These are phyloP conservation scores for Stenurella melanura DNA, from an alignment of 2,888 invertebrate species.

Conservation along the genomic window DNA sequence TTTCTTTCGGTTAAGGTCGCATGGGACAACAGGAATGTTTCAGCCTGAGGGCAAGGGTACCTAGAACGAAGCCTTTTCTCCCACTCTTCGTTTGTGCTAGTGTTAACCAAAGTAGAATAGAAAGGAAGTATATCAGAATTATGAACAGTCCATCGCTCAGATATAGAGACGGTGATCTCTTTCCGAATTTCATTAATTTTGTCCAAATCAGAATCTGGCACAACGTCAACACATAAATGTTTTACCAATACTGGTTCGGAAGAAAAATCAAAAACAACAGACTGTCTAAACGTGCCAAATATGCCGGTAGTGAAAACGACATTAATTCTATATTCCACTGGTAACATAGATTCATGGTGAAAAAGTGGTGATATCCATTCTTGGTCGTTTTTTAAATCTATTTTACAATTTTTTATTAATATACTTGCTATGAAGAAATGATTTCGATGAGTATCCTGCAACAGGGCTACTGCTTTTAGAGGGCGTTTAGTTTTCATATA, in stretches of 20 bases:
- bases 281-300: slow-evolving; percentile 87
- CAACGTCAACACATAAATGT: slow-evolving; percentile 85
- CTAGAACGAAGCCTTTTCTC: slow-evolving; percentile 76
- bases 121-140: slow-evolving; percentile 72
- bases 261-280: slow-evolving; percentile 85
- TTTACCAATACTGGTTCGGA: slow-evolving; percentile 79
- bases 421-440: slow-evolving; percentile 79
- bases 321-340: slow-evolving; percentile 60
- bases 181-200: slow-evolving; percentile 80
- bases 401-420: slow-evolving; percentile 60
- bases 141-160: slow-evolving; percentile 77
- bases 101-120: slow-evolving; percentile 61
- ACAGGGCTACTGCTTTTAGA: slow-evolving; percentile 79
- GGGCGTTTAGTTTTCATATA: slow-evolving; percentile 75
- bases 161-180: slow-evolving; percentile 77
- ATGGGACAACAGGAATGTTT: slow-evolving; percentile 81
- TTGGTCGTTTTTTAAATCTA: slow-evolving; percentile 72
- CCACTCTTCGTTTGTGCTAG: slow-evolving; percentile 71
- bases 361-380: slow-evolving; percentile 74
- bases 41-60: slow-evolving; percentile 81
- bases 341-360: slow-evolving; percentile 54
- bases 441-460: slow-evolving; percentile 82
- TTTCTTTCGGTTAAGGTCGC: slow-evolving; percentile 79
- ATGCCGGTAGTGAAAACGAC: slow-evolving; percentile 76
- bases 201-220: slow-evolving; percentile 80